Evolutionary conservation across 2,113 vertebrate species (phyloP), one percentile per base, ranked within the genome.

Genomic region (Xyrauchen texanus): DNA sequence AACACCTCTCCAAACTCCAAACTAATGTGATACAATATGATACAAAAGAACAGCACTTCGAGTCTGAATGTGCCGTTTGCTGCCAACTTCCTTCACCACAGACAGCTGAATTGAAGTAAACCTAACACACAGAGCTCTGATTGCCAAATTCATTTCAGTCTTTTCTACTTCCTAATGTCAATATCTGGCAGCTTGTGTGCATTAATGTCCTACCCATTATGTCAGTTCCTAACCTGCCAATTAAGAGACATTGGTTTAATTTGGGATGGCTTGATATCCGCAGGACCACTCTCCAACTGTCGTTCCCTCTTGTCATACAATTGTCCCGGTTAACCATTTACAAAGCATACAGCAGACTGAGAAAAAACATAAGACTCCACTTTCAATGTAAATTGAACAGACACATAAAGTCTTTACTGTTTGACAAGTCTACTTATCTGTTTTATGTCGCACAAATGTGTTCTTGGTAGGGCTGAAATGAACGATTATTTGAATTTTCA

Each of bases 221-320:
- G 76, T 73, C 51, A 46, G 62, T 66, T 73, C 21, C 21, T 12
- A 80, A 79, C 52, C 61, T 72, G 78, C 52, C 70, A 58, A 66
- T 72, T 80, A 73, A 73, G 52, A 73, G 16, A 47, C 16, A 80
- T 66, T 65, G 21, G 12, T 80, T 61, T 80, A 72, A 66, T 66
- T 80, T 64, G 13, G 45, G 51, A 64, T 49, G 62, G 53, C 34
- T 13, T 62, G 61, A 64, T 72, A 68, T 13, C 45, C 34, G 42
- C 52, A 58, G 52, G 69, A 69, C 67, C 67, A 69, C 76, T 55
- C 64, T 77, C 53, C 64, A 67, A 51, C 65, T 57, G 60, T 51
- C 63, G 71, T 34, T 74, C 15, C 58, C 58, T 62, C 58, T 72
- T 16, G 45, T 75, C 72, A 75, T 63, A 51, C 63, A 75, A 75